Percentiles rank a stretch among this genome's conserved stretches.
phyloP scores from a whole-genome alignment of 2,888 invertebrate species.

The Trissoscelio sp. region DNA sequence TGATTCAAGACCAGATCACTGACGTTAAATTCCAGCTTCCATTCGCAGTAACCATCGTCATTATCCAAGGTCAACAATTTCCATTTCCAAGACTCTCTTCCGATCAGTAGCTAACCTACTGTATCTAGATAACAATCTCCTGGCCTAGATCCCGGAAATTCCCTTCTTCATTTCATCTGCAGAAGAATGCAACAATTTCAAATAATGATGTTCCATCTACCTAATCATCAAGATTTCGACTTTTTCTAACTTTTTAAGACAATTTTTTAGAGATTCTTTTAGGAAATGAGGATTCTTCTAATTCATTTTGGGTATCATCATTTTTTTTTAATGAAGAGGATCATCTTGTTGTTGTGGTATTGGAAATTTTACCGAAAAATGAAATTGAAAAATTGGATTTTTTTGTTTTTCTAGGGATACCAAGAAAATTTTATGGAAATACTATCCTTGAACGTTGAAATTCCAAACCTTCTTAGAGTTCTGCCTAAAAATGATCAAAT shows the following conservation, averaged over 20 bases:
- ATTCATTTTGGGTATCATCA: too few species aligned
- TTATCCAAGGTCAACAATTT: conserved; percentile 2
- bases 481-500: too few species aligned
- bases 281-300: too few species aligned
- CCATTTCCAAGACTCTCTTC: background rate
- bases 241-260: background rate
- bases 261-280: too few species aligned
- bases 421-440: too few species aligned
- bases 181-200: background rate
- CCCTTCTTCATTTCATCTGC: background rate
- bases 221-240: background rate
- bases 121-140: background rate
- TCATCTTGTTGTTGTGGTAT: too few species aligned
- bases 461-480: too few species aligned
- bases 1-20: background rate
- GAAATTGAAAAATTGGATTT: too few species aligned
- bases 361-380: too few species aligned
- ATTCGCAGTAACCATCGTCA: background rate
- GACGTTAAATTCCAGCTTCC: background rate
- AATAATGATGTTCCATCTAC: background rate
- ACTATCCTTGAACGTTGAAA: too few species aligned
- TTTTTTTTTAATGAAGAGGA: too few species aligned
- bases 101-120: background rate
- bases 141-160: conserved; percentile 7
- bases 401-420: too few species aligned